Evolutionary conservation across 2,888 invertebrate genomes (phyloP).

Genomic region (Epinotia brunnichana): DNA sequence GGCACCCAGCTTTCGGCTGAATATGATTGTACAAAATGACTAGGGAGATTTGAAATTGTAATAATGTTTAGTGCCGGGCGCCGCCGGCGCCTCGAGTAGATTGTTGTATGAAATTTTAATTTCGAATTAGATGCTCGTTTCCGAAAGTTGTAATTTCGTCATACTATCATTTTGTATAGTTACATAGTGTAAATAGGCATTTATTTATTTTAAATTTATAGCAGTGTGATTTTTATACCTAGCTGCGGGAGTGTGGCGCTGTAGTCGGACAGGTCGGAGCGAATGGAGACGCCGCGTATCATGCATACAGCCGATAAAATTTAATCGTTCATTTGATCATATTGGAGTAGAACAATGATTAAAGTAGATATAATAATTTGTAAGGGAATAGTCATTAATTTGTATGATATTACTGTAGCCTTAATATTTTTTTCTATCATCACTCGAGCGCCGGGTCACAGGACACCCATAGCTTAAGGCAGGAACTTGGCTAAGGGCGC

Average conservation of each 20-base stretch:
- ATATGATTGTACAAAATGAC: constrained; percentile 79
- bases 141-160: constrained; percentile 79
- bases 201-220: constrained; percentile 84
- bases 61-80: constrained; percentile 66
- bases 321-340: constrained; percentile 75
- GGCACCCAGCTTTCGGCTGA: constrained; percentile 79
- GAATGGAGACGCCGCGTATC: constrained; percentile 72
- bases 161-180: constrained; percentile 84
- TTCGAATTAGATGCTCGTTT: constrained; percentile 79
- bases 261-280: constrained; percentile 72
- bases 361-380: constrained; percentile 81
- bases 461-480: not conserved
- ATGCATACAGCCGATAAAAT: constrained; percentile 71
- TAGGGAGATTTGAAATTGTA: constrained; percentile 73
- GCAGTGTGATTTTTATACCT: constrained; percentile 82
- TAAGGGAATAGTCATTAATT: constrained; percentile 85
- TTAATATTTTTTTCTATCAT: constrained; percentile 80
- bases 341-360: constrained; percentile 82
- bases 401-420: constrained; percentile 84
- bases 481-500: not conserved
- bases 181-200: constrained; percentile 84
- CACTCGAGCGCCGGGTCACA: constrained; percentile 59
- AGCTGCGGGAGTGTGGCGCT: constrained; percentile 79
- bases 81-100: constrained; percentile 63
- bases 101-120: constrained; percentile 76